Base-by-base conservation (phyloP, 1,140 invertebrate species). In the Euwallacea similis region DNA sequence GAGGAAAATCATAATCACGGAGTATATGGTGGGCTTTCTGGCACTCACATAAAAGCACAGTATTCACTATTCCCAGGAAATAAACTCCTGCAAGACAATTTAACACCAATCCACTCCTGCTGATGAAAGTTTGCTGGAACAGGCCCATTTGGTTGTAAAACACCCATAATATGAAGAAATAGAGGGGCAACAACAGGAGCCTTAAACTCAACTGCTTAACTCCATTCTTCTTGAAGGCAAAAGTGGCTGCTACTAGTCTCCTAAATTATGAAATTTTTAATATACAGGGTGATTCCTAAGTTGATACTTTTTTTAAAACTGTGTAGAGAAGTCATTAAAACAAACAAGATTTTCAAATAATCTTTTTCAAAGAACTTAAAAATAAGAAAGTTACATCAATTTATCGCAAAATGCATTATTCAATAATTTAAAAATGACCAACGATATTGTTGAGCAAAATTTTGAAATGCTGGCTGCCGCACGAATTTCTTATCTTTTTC, bases 71-170 rank as follows among this genome's bases (percentile, higher is more conserved):
- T 41, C 93, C 91, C 42, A 90, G 85, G 59, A 94, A 89, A 77
- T 94, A 95, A 10, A 90, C 89, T 7, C 90, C 86, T 10, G 88
- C 87, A 63, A 97, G 83, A 66, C 89, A 88, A 77, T 93, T 95
- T 71, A 96, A 89, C 50, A 96, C 87, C 42, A 97, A 84, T 8
- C 93, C 93, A 78, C 87, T 92, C 77, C 88, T 86, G 7, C 90
- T 90, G 44, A 91, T 87, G 76, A 92, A 93, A 7, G 89, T 88
- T 73, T 89, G 86, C 74, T 93, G 90, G 76, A 87, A 88, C 74
- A 89, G 83, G 80, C 88, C 84, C 69, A 88, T 84, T 75, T 88
- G 89, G 64, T 87, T 89, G 77, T 95, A 96, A 73, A 96, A 91
- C 7, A 91, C 81, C 87, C 92, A 95, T 11, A 96, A 75, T 7